A percentile compares a stretch with the other conserved stretches of the same genome.
phyloP scores from a whole-genome alignment of 1,140 invertebrate genomes.

The Zaprionus camerounensis region DNA sequence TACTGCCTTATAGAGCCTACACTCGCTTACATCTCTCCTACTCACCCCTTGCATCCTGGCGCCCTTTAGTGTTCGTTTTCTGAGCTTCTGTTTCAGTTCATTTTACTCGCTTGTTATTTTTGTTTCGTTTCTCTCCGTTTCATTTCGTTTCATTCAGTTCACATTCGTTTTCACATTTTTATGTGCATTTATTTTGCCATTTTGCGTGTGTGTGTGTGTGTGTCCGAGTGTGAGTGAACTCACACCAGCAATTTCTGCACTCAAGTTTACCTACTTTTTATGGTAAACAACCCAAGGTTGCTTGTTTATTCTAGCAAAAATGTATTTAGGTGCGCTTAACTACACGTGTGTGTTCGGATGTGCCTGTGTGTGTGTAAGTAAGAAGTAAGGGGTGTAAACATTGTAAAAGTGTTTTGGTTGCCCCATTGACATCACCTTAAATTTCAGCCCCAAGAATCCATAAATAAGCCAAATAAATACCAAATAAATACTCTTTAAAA shows the following conservation, averaged over 20 bases:
- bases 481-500: slow-evolving; percentile 38
- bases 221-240: slow-evolving; percentile 45
- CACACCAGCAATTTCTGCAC: slow-evolving; percentile 77
- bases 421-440: slow-evolving; percentile 21
- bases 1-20: not conserved
- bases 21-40: not conserved
- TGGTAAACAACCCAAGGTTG: slow-evolving; percentile 81
- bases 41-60: not conserved
- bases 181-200: slow-evolving; percentile 77
- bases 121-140: slow-evolving; percentile 10
- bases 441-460: slow-evolving; percentile 34
- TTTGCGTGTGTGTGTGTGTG: slow-evolving; percentile 28
- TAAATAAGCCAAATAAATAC: slow-evolving; percentile 39
- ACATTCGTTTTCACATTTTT: slow-evolving; percentile 74
- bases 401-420: slow-evolving; percentile 23
- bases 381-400: slow-evolving; percentile 5
- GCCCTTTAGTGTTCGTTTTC: slow-evolving; percentile 46
- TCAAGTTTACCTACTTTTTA: slow-evolving; percentile 83
- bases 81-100: slow-evolving; percentile 49
- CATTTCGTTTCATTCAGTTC: slow-evolving; percentile 68
- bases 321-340: slow-evolving; percentile 81
- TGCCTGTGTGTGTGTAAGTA: slow-evolving; percentile 13
- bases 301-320: slow-evolving; percentile 83
- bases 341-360: slow-evolving; percentile 46
- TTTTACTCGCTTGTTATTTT: slow-evolving; percentile 55